Conservation (phyloP, 2,888 invertebrate species). For the Shargacucullia verbasci region DNA sequence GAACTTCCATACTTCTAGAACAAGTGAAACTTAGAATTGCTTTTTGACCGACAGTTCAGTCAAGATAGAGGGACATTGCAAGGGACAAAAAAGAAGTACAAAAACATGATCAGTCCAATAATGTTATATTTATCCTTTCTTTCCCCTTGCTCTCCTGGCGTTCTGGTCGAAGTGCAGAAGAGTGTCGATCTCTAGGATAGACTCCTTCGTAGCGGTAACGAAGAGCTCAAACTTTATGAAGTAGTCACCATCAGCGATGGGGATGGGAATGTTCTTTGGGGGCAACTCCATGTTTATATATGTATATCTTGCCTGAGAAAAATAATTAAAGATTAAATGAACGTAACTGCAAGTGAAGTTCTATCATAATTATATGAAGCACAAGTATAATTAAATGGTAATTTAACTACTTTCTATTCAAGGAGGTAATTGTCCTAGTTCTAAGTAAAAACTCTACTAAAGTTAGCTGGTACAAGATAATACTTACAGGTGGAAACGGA, state of each 20-base stretch:
- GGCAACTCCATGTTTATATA: slow-evolving; percentile 63
- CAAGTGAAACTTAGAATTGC: too few species aligned
- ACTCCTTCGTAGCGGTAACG: slow-evolving; percentile 52
- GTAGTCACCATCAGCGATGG: slow-evolving; percentile 59
- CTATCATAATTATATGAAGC: too few species aligned
- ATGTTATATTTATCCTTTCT: slow-evolving; percentile 27
- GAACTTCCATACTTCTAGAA: too few species aligned
- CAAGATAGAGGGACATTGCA: too few species aligned
- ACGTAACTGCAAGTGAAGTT: too few species aligned
- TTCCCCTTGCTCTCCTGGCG: slow-evolving; percentile 16
- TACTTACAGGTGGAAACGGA: slow-evolving; percentile 57
- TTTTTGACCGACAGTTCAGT: too few species aligned
- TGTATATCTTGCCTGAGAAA: slow-evolving; percentile 51
- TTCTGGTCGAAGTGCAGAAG: slow-evolving; percentile 52
- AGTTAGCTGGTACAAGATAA: neutral
- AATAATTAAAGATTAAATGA: neutral
- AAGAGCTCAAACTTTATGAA: slow-evolving; percentile 36
- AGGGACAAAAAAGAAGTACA: too few species aligned
- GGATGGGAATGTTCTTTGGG: slow-evolving; percentile 62
- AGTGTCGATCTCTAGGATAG: slow-evolving; percentile 34
- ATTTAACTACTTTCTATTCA: too few species aligned
- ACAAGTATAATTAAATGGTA: too few species aligned
- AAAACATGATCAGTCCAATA: neutral
- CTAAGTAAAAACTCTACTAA: too few species aligned
- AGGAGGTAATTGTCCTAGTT: too few species aligned